Percentiles rank a stretch among this genome's conserved stretches.
These are phyloP conservation scores for Agonum fuliginosum DNA, from an alignment of 2,888 invertebrate species.

Conservation along the genomic window DNA sequence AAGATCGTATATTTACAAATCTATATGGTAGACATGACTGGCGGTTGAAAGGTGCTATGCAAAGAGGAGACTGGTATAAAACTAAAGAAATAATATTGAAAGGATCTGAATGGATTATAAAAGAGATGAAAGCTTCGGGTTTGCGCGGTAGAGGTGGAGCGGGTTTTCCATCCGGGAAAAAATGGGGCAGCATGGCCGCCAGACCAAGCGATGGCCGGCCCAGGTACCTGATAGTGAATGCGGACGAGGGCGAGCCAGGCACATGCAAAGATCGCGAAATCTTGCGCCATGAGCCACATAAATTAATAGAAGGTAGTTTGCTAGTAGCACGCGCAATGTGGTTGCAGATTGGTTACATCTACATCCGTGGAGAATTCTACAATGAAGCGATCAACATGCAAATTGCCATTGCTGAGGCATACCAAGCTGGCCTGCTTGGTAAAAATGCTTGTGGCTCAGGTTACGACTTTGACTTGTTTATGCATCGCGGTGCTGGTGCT, in stretches of 20 bases:
- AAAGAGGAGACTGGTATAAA: constrained; percentile 98
- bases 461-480: constrained; percentile 97
- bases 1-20: constrained; percentile 98
- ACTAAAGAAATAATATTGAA: constrained; percentile 97
- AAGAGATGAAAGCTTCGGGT: constrained; percentile 96
- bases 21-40: constrained; percentile 99
- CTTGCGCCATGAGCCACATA: constrained; percentile 99
- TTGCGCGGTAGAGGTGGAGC: constrained; percentile 99
- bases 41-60: constrained; percentile 92
- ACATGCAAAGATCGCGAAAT: constrained; percentile 99
- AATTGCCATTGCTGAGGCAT: constrained; percentile 97
- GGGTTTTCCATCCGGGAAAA: constrained; percentile 99
- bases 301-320: constrained; percentile 95
- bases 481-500: constrained; percentile 98
- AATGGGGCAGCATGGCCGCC: constrained; percentile 99
- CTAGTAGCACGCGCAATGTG: constrained; percentile 97
- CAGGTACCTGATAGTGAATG: constrained; percentile 98
- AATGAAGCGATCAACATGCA: constrained; percentile 99
- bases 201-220: constrained; percentile 98
- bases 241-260: constrained; percentile 99
- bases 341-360: constrained; percentile 98
- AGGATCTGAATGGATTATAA: constrained; percentile 98
- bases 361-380: constrained; percentile 99
- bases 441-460: constrained; percentile 97
- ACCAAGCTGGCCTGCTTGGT: constrained; percentile 95